phyloP scores from a whole-genome alignment of 2,113 vertebrate genomes.

The Nansenia antarctica region DNA sequence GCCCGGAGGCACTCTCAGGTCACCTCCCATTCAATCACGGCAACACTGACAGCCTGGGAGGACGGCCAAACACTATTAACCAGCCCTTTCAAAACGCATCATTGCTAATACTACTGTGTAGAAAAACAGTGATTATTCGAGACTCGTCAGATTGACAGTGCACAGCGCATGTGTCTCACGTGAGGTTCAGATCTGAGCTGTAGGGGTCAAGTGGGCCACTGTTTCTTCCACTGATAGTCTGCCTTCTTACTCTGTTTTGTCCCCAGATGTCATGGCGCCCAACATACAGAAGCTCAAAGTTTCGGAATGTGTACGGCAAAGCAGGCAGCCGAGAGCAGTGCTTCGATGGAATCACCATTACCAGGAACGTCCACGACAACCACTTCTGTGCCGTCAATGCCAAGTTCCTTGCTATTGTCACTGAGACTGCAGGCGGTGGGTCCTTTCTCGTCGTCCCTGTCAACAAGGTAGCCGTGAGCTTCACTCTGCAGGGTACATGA shows the following conservation, averaged over 20 bases:
- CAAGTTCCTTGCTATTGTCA: constrained; percentile 82
- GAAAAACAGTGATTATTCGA: too few species aligned
- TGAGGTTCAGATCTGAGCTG: too few species aligned
- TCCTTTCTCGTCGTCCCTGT: constrained; percentile 83
- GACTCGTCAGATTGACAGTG: too few species aligned
- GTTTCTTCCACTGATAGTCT: not conserved
- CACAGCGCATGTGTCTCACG: not conserved
- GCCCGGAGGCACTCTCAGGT: not conserved
- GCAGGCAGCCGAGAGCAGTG: constrained; percentile 80
- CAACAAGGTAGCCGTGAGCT: constrained; percentile 79
- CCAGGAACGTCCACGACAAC: constrained; percentile 80
- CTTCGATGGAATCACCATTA: constrained; percentile 83
- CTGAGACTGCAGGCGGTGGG: constrained; percentile 78
- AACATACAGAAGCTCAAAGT: constrained; percentile 84
- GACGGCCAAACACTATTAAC: not conserved
- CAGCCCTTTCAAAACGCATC: not conserved
- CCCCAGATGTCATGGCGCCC: constrained; percentile 87
- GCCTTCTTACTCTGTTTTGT: not conserved
- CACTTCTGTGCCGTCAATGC: constrained; percentile 84
- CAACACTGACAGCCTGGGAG: not conserved
- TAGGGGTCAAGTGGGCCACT: not conserved
- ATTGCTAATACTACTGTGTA: not conserved
- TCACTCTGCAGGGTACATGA: too few species aligned
- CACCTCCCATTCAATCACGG: constrained; percentile 6
- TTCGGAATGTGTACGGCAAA: constrained; percentile 84